phyloP scores from a whole-genome alignment of 2,888 invertebrate species.

The Trissolcus japonicus region DNA sequence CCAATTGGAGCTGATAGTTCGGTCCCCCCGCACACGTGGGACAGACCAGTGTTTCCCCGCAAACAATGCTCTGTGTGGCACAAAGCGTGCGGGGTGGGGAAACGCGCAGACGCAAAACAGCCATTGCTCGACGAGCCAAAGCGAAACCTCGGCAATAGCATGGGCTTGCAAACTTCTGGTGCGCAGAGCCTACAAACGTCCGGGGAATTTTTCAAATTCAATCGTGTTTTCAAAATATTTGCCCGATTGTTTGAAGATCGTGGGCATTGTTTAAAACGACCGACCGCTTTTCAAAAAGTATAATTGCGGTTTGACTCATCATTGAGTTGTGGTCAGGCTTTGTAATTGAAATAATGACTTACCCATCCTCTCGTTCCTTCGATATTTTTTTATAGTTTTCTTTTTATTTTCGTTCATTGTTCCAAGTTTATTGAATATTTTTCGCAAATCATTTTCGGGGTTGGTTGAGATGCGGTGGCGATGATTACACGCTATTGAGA shows the following conservation, averaged over 20 bases:
- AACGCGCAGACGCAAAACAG: conserved; percentile 70
- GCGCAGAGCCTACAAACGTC: neutral
- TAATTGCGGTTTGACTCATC: too few species aligned
- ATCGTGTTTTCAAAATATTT: conserved; percentile 1
- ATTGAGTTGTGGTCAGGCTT: too few species aligned
- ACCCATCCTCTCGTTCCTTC: too few species aligned
- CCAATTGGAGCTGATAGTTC: conserved; percentile 46
- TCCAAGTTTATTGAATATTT: too few species aligned
- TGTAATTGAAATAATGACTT: too few species aligned
- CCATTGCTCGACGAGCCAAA: conserved; percentile 35
- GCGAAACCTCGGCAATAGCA: neutral
- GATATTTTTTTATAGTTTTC: too few species aligned
- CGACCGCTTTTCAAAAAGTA: too few species aligned
- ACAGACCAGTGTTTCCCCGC: conserved; percentile 72
- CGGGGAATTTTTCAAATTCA: neutral
- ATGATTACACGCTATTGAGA: too few species aligned
- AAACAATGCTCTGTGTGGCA: conserved; percentile 72
- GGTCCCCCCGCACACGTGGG: conserved; percentile 60
- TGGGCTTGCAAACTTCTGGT: neutral
- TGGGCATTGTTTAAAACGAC: too few species aligned
- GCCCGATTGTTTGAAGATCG: neutral
- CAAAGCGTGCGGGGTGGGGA: conserved; percentile 57
- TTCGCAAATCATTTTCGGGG: too few species aligned
- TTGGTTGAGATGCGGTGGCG: too few species aligned
- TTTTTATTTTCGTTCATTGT: too few species aligned